Evolutionary conservation across 2,888 invertebrate species (phyloP).

Genomic region (Venusia cambrica): DNA sequence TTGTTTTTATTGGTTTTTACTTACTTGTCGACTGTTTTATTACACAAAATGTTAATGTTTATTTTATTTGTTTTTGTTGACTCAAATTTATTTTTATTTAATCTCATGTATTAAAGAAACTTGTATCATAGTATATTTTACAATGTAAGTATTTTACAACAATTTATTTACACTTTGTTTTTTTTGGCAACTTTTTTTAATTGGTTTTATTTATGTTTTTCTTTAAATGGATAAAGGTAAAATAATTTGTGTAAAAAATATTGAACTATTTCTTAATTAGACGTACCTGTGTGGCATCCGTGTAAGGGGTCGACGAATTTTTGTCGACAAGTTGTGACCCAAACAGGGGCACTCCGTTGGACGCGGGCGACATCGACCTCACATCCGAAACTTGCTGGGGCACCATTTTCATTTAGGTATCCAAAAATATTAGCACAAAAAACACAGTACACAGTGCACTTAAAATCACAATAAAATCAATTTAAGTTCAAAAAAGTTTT

Average conservation of each 20-base stretch:
- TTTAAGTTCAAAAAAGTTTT: constrained; percentile 31
- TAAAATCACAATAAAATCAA: constrained; percentile 51
- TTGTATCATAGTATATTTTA: not conserved
- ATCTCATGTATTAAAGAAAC: not conserved
- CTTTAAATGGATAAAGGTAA: not conserved
- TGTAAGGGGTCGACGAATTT: constrained; percentile 96
- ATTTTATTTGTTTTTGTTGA: constrained; percentile 2
- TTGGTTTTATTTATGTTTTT: not conserved
- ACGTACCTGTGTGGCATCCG: constrained; percentile 98
- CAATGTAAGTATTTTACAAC: too few relatives aligned
- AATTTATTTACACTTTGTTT: not conserved
- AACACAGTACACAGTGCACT: constrained; percentile 78
- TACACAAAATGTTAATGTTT: too few relatives aligned
- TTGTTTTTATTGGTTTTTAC: constrained; percentile 14
- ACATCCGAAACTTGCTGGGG: constrained; percentile 85
- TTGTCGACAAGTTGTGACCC: constrained; percentile 95
- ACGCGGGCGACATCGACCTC: constrained; percentile 81
- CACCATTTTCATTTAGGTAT: constrained; percentile 83
- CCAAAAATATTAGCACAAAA: constrained; percentile 55
- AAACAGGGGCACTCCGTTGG: constrained; percentile 87
- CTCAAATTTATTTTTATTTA: not conserved
- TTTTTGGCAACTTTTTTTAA: not conserved
- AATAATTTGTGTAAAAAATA: constrained; percentile 1
- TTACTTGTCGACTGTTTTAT: constrained; percentile 2
- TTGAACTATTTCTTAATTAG: constrained; percentile 21